Base-by-base conservation (phyloP, 2,113 vertebrate genomes). In the Spea bombifrons region DNA sequence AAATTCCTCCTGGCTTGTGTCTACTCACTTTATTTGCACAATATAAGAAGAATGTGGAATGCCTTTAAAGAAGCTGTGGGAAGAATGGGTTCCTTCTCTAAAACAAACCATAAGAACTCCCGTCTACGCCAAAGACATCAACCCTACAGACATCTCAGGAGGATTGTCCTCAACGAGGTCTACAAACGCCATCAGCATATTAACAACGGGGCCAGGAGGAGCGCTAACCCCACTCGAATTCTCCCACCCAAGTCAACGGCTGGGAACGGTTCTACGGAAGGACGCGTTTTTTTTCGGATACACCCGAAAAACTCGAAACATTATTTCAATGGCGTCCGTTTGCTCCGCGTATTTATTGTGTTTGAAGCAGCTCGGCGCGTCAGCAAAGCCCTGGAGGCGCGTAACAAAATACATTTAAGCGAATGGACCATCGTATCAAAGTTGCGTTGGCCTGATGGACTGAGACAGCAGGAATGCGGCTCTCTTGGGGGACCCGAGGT, bases 61-160 rank as follows among this genome's bases (percentile, higher is more conserved):
- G 75, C 67, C 74, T 53, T 30, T 8, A 59, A 52, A 67, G 44
- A n/a, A 76, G 66, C n/a, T 57, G 50, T n/a, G 75, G 66, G 66
- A 76, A 76, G 65, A 76, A 76, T 59, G n/a, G 66, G 53, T 70
- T 61, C 53, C 55, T 69, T 69, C 61, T 70, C 66, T 76, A 76
- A 76, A 76, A 66, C 55, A 76, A 70, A 67, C 75, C 52, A 61
- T 66, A 76, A 61, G 66, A 76, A 6, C 53, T 53, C 48, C 59
- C 48, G 66, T 46, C 48, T 57, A 5, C 61, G 75, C 75, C 75
- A 70, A 76, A 76, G 66, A 76, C 64, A 67, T 75, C 64, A 67
- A 17, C 73, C 49, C 30, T 16, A 13, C 50, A 67, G 65, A 76
- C 66, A 69, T 76, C 75, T 69, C 75, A 59, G 66, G 75, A 69